Percentiles rank a stretch among this genome's conserved stretches.
phyloP scores from a whole-genome alignment of 2,888 invertebrate genomes.

The Pheosia gnoma region DNA sequence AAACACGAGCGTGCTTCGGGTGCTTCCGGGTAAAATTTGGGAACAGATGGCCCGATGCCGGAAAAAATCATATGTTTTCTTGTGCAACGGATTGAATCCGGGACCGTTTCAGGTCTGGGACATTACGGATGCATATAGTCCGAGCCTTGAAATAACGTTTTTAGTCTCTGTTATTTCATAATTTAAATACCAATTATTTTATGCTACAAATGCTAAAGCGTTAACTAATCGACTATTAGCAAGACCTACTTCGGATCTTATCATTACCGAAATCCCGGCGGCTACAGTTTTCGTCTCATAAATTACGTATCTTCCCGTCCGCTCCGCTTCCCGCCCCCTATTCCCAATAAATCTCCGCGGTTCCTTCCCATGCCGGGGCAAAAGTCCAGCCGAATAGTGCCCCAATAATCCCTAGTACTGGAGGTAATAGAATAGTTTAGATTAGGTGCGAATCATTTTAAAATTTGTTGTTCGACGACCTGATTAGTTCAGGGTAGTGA shows the following conservation, averaged over 20 bases:
- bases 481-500: too few relatives aligned
- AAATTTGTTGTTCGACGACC: too few relatives aligned
- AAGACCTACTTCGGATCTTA: slow-evolving; percentile 34
- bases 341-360: slow-evolving; percentile 50
- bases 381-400: slow-evolving; percentile 35
- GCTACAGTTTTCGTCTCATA: slow-evolving; percentile 59
- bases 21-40: too few relatives aligned
- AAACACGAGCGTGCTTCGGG: too few relatives aligned
- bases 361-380: slow-evolving; percentile 39
- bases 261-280: slow-evolving; percentile 58
- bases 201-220: neutral
- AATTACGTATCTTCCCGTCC: slow-evolving; percentile 63
- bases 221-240: slow-evolving; percentile 4
- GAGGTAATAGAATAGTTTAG: slow-evolving; percentile 32
- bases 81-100: too few relatives aligned
- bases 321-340: slow-evolving; percentile 39
- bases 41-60: too few relatives aligned
- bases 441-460: neutral
- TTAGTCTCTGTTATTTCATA: too few relatives aligned
- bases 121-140: too few relatives aligned
- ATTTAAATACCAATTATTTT: neutral
- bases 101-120: too few relatives aligned
- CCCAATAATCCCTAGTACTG: slow-evolving; percentile 39
- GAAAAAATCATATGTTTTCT: too few relatives aligned
- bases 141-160: too few relatives aligned